Percentiles rank a stretch among this genome's conserved stretches.
These are phyloP conservation scores for Phenganax subtilis DNA, from an alignment of 92 coral and sea anemone genomes.

Conservation along the genomic window DNA sequence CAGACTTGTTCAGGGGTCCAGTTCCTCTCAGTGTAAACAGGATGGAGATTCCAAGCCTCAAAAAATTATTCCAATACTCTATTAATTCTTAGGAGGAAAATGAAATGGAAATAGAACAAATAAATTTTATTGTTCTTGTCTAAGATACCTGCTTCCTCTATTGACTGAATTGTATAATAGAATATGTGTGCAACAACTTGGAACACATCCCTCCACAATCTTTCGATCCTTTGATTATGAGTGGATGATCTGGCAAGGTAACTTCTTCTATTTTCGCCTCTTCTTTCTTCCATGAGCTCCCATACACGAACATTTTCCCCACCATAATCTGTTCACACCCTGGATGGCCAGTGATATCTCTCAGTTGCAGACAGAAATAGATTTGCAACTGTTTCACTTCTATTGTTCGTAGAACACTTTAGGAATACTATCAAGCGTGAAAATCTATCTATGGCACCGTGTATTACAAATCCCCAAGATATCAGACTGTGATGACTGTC, in stretches of 20 bases:
- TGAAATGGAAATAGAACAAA: conserved; percentile 30
- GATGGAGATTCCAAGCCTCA: conserved; percentile 56
- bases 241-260: conserved; percentile 33
- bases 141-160: conserved; percentile 47
- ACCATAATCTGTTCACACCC: conserved; percentile 26
- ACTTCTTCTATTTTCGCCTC: conserved; percentile 42
- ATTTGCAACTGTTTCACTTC: conserved; percentile 32
- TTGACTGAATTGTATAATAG: conserved; percentile 40
- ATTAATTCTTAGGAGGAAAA: conserved; percentile 43
- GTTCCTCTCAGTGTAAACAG: conserved; percentile 49
- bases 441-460: conserved; percentile 21
- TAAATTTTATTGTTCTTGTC: conserved; percentile 27
- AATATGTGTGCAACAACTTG: conserved; percentile 46
- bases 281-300: conserved; percentile 38
- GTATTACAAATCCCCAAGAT: conserved; percentile 26
- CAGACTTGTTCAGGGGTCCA: conserved; percentile 14
- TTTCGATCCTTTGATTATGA: conserved; percentile 51
- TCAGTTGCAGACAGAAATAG: conserved; percentile 17
- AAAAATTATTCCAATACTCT: conserved; percentile 41
- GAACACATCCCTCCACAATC: conserved; percentile 46
- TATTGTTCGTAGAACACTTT: conserved; percentile 16
- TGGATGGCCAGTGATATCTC: conserved; percentile 28
- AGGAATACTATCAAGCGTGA: conserved; percentile 17
- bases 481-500: conserved; percentile 39
- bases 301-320: conserved; percentile 27